Percentiles rank a stretch among this genome's conserved stretches.
Conservation (phyloP, 1,140 invertebrate species). For the Zaprionus lachaisei region DNA sequence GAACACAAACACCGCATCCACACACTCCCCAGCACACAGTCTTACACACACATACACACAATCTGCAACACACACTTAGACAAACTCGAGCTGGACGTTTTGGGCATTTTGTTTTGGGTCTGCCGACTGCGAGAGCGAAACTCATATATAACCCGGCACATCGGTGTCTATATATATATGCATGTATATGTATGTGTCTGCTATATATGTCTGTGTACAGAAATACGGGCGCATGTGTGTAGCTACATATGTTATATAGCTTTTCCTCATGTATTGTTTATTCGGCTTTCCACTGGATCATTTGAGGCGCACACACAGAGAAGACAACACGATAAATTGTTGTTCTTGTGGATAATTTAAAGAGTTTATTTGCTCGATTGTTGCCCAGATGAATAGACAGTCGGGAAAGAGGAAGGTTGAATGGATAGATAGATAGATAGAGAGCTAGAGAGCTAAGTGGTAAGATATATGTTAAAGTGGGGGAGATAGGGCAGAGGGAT, state of each 20-base stretch:
- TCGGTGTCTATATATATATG: not conserved
- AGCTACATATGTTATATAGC: constrained; percentile 19
- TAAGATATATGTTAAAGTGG: not conserved
- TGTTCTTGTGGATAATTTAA: constrained; percentile 41
- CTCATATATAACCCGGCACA: constrained; percentile 13
- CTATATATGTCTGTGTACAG: constrained; percentile 2
- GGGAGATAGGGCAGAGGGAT: not conserved
- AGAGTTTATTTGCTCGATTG: constrained; percentile 23
- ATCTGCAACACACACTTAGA: not conserved
- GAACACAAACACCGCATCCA: not conserved
- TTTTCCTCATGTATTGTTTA: constrained; percentile 23
- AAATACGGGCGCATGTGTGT: constrained; percentile 17
- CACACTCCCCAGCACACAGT: too few relatives aligned
- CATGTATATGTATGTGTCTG: not conserved
- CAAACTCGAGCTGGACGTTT: constrained; percentile 14
- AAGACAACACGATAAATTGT: constrained; percentile 26
- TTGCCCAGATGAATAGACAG: constrained; percentile 1
- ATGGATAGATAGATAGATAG: not conserved
- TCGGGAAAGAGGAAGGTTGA: not conserved
- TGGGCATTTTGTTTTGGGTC: constrained; percentile 50
- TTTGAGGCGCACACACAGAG: constrained; percentile 30
- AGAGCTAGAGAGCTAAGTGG: not conserved
- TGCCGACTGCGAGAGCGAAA: constrained; percentile 17
- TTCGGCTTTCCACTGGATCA: constrained; percentile 38
- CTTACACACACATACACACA: not conserved